These are phyloP conservation scores for Dryobota labecula DNA, from an alignment of 2,888 invertebrate species.

Conservation along the genomic window DNA sequence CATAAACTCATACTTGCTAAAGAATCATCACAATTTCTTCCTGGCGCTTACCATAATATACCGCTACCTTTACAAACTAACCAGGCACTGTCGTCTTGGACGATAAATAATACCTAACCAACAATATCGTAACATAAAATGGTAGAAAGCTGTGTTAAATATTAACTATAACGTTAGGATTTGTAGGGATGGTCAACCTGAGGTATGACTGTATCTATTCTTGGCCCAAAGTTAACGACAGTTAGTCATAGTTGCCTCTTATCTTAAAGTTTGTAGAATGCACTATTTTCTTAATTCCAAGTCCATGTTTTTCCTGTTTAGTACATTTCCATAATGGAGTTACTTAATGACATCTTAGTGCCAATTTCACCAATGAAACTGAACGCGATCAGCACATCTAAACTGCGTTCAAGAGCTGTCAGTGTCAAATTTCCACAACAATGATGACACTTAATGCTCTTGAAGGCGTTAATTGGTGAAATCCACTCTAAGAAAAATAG, in stretches of 20 bases:
- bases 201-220: background rate
- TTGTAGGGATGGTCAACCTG: slow-evolving; percentile 29
- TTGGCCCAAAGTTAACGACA: background rate
- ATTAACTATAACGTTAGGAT: slow-evolving; percentile 56
- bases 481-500: too few species aligned
- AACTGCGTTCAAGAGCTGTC: too few species aligned
- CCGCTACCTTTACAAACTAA: slow-evolving; percentile 42
- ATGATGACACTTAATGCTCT: too few species aligned
- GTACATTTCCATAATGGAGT: background rate
- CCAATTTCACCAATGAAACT: too few species aligned
- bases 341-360: too few species aligned
- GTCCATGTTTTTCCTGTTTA: background rate
- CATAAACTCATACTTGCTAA: slow-evolving; percentile 1
- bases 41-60: slow-evolving; percentile 37
- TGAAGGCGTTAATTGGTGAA: too few species aligned
- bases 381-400: too few species aligned
- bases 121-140: slow-evolving; percentile 62
- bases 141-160: slow-evolving; percentile 62
- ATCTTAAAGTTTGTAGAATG: background rate
- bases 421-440: too few species aligned
- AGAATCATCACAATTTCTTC: slow-evolving; percentile 11
- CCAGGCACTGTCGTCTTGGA: slow-evolving; percentile 39
- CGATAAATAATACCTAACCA: slow-evolving; percentile 63
- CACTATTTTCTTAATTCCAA: background rate
- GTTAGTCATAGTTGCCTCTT: background rate